Conservation (phyloP, 2,797 vertebrate genomes). For the Oreonectes daqikongensis region DNA sequence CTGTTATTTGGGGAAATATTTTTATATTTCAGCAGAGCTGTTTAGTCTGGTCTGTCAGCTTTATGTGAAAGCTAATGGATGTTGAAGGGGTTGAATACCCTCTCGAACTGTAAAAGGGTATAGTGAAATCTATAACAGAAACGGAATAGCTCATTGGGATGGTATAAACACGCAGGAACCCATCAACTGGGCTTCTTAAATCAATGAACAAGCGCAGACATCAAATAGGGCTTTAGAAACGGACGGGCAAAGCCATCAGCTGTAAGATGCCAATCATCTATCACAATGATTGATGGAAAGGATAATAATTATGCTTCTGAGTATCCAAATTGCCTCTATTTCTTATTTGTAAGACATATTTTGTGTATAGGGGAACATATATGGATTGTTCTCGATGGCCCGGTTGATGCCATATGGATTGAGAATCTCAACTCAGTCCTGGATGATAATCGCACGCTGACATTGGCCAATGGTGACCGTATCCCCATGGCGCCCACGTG, state of each 20-base stretch:
- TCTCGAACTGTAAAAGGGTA: conserved; percentile 5
- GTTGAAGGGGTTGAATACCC: conserved; percentile 19
- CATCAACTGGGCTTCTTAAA: conserved; percentile 17
- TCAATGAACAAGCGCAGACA: background rate
- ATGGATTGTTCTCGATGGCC: conserved; percentile 97
- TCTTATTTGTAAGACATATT: background rate
- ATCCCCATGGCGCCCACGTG: conserved; percentile 97
- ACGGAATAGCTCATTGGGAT: conserved; percentile 34
- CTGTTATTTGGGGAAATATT: background rate
- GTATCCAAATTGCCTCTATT: background rate
- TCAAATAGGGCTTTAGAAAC: conserved; percentile 16
- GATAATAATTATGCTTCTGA: background rate
- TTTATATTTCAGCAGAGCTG: background rate
- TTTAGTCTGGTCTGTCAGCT: conserved; percentile 14
- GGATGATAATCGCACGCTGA: conserved; percentile 95
- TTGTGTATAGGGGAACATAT: conserved; percentile 86
- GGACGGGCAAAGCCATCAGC: conserved; percentile 12
- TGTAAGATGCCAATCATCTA: conserved; percentile 16
- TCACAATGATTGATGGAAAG: conserved; percentile 25
- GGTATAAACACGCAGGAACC: conserved; percentile 14
- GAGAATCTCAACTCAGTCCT: conserved; percentile 97
- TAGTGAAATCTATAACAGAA: conserved; percentile 21
- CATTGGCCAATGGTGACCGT: conserved; percentile 93
- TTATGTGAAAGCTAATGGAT: conserved; percentile 10
- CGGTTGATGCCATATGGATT: conserved; percentile 98